A percentile compares a stretch with the other conserved stretches of the same genome.
These are phyloP conservation scores for Tetrao urogallus DNA, from an alignment of 2,113 vertebrate species.

Conservation along the genomic window DNA sequence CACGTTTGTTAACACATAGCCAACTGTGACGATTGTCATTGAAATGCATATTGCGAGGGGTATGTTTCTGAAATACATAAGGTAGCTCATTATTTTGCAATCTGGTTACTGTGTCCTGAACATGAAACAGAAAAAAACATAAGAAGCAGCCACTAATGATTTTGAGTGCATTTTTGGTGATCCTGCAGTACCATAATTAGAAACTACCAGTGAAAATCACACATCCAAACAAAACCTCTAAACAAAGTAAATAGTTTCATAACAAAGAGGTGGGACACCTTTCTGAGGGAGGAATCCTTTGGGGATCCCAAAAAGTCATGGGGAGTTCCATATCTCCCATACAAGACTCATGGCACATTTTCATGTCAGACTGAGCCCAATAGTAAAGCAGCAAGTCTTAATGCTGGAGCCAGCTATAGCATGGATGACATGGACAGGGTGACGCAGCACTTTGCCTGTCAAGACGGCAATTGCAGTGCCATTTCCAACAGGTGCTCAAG, in stretches of 20 bases:
- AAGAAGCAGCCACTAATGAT: constrained; percentile 35
- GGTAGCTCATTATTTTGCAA: constrained; percentile 51
- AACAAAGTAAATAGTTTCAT: not conserved
- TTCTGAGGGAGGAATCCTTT: not conserved
- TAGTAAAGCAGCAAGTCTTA: not conserved
- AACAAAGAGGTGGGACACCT: not conserved
- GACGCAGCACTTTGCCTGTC: not conserved
- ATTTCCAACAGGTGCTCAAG: not conserved
- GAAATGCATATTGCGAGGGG: constrained; percentile 96
- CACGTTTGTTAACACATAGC: constrained; percentile 93
- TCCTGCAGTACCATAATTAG: not conserved
- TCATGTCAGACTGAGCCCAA: not conserved
- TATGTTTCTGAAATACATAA: constrained; percentile 87
- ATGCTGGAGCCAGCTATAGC: not conserved
- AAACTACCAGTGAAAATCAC: not conserved
- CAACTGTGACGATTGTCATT: constrained; percentile 91
- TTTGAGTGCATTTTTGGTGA: not conserved
- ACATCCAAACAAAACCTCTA: not conserved
- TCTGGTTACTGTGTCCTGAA: constrained; percentile 30
- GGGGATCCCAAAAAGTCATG: no score
- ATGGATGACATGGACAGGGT: not conserved
- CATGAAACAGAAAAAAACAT: constrained; percentile 17
- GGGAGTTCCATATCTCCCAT: not conserved
- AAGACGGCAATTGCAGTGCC: not conserved
- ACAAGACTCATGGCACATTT: not conserved